Evolutionary conservation across 2,888 invertebrate species (phyloP).

Genomic region (Cinara cedri): DNA sequence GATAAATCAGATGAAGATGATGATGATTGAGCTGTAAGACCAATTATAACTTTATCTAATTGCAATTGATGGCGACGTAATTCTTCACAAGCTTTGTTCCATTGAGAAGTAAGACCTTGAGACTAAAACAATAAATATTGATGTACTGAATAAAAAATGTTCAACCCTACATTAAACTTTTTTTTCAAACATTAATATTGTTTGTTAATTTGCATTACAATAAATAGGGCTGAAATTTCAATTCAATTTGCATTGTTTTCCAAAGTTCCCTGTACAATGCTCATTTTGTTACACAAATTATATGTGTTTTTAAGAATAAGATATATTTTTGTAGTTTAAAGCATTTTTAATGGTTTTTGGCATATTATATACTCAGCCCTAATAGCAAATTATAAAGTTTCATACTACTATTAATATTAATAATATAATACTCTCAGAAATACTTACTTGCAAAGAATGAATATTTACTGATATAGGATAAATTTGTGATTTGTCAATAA

Average conservation of each 20-base stretch:
- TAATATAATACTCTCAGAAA: slow-evolving; percentile 9
- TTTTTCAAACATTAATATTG: no score
- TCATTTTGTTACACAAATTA: no score
- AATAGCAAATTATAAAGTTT: no score
- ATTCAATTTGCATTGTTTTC: no score
- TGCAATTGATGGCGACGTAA: slow-evolving; percentile 71
- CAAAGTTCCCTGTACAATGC: no score
- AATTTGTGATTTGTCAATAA: slow-evolving; percentile 71
- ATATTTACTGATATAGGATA: slow-evolving; percentile 72
- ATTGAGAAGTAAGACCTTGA: slow-evolving; percentile 65
- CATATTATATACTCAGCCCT: no score
- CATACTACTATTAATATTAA: no score
- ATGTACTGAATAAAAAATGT: neutral
- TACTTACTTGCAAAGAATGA: slow-evolving; percentile 65
- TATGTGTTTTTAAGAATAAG: no score
- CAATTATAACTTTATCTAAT: slow-evolving; percentile 60
- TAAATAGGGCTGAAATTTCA: no score
- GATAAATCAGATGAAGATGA: slow-evolving; percentile 50
- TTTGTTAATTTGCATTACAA: neutral
- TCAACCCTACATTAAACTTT: neutral
- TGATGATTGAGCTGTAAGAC: slow-evolving; percentile 38
- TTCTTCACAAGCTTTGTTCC: slow-evolving; percentile 75
- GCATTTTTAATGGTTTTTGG: no score
- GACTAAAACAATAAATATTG: slow-evolving; percentile 23
- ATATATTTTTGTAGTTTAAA: no score